Percentiles rank a stretch among this genome's conserved stretches.
Evolutionary conservation across 2,888 invertebrate species (phyloP).

Genomic region (Coleophora deauratella): DNA sequence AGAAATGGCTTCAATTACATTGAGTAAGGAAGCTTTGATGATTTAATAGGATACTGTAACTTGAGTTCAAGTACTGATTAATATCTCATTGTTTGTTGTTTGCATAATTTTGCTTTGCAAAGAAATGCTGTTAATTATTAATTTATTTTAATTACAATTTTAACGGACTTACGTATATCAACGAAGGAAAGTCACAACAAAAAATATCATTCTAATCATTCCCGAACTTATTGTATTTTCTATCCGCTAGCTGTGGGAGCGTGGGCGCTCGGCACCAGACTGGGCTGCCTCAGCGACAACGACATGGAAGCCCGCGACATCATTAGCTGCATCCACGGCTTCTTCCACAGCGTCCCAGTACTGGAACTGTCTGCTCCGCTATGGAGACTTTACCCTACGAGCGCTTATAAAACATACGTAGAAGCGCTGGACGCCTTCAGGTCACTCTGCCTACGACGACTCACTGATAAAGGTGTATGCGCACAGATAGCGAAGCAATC

Average conservation of each 20-base stretch:
- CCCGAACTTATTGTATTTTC: too few species aligned
- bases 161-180: too few species aligned
- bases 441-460: slow-evolving; percentile 65
- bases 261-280: slow-evolving; percentile 85
- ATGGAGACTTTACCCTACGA: slow-evolving; percentile 82
- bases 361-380: slow-evolving; percentile 83
- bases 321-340: slow-evolving; percentile 83
- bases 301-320: slow-evolving; percentile 84
- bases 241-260: slow-evolving; percentile 79
- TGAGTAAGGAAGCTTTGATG: too few species aligned
- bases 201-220: too few species aligned
- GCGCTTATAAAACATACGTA: slow-evolving; percentile 80
- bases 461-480: slow-evolving; percentile 60
- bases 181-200: too few species aligned
- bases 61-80: too few species aligned
- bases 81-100: too few species aligned
- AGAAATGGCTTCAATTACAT: background rate
- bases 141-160: too few species aligned
- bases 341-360: slow-evolving; percentile 84
- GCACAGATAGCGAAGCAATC: slow-evolving; percentile 49
- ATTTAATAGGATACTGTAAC: too few species aligned
- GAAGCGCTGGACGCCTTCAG: slow-evolving; percentile 82
- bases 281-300: slow-evolving; percentile 81
- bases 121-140: too few species aligned
- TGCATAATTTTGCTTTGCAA: too few species aligned